Evolutionary conservation across 2,113 vertebrate genomes (phyloP).

Genomic region (Microcebus tavaratra): DNA sequence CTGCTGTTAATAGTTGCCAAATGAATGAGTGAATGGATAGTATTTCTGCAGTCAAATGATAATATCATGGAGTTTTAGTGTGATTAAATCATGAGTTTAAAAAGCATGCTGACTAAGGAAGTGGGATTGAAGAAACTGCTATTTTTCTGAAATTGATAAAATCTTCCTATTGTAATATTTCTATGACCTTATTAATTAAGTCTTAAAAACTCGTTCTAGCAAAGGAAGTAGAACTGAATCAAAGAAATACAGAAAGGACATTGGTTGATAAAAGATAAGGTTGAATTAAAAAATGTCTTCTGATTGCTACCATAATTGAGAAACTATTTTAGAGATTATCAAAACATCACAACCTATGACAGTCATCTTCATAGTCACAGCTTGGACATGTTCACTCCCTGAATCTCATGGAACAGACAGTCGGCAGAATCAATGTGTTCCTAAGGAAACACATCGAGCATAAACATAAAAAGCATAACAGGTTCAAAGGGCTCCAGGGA

Average conservation of each 20-base stretch:
- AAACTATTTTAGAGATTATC: not conserved
- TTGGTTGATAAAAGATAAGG: not conserved
- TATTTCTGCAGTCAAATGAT: not conserved
- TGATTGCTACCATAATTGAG: not conserved
- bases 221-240: conserved; percentile 27
- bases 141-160: conserved; percentile 29
- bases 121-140: not conserved
- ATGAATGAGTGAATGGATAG: not conserved
- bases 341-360: not conserved
- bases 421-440: conserved; percentile 30
- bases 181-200: not conserved
- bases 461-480: conserved; percentile 61
- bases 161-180: not conserved
- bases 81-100: not conserved
- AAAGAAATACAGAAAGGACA: not conserved
- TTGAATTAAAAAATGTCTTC: conserved; percentile 6
- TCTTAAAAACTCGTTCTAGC: not conserved
- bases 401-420: not conserved
- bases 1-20: not conserved
- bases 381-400: not conserved
- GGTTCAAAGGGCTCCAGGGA: conserved; percentile 49
- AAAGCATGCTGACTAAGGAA: not conserved
- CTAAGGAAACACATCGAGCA: conserved; percentile 57
- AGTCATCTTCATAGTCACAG: not conserved
- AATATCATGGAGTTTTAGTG: not conserved